Percentiles rank a stretch among this genome's conserved stretches.
phyloP scores from a whole-genome alignment of 23 tunicate species.

The Phallusia fumigata region DNA sequence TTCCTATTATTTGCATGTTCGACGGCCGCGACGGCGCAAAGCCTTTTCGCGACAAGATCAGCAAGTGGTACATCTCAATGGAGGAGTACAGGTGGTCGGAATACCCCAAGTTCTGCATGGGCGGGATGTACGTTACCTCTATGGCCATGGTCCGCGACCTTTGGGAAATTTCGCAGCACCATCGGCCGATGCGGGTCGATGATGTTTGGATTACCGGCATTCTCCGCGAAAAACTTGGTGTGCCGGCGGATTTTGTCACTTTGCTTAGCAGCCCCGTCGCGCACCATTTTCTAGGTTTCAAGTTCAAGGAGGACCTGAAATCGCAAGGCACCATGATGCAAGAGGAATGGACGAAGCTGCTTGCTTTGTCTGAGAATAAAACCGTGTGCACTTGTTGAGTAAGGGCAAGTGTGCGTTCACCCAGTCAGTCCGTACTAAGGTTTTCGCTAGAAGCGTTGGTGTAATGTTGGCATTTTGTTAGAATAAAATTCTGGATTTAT shows the following conservation, averaged over 20 bases:
- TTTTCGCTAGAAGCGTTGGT: no score
- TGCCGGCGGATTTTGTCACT: not conserved
- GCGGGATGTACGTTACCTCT: conserved; percentile 21
- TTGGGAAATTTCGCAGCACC: not conserved
- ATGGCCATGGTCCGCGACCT: conserved; percentile 2
- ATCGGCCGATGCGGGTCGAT: conserved; percentile 6
- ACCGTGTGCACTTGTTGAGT: not conserved
- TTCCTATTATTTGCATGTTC: conserved; percentile 26
- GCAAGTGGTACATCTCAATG: conserved; percentile 19
- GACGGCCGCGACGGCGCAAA: conserved; percentile 1
- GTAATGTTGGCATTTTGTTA: no score
- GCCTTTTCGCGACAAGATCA: conserved; percentile 3
- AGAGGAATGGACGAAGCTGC: not conserved
- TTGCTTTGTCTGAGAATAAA: not conserved
- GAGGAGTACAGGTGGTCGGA: conserved; percentile 6
- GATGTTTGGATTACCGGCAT: not conserved
- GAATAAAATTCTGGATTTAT: no score
- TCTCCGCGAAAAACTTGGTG: not conserved
- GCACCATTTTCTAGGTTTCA: not conserved
- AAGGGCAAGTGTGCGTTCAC: no score
- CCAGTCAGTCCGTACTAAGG: no score
- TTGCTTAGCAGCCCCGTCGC: not conserved
- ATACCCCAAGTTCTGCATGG: conserved; percentile 23
- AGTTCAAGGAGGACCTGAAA: not conserved
- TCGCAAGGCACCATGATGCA: not conserved